Percentiles rank a stretch among this genome's conserved stretches.
phyloP scores from a whole-genome alignment of 92 coral and sea anemone species.

The Epizoanthus rinbou region DNA sequence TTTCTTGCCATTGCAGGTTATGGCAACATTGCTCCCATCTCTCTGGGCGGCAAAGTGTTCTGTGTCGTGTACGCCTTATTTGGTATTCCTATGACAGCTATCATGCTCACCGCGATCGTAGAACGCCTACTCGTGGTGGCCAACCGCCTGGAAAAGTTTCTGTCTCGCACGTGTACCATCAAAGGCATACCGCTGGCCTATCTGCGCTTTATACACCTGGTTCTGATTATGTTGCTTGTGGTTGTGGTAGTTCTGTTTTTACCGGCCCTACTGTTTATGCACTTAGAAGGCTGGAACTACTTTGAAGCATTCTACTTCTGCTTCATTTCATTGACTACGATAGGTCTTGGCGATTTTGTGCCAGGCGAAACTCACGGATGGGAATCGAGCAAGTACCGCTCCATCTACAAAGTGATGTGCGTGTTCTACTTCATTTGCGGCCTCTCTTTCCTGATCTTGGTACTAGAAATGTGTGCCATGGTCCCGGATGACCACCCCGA shows the following conservation, averaged over 20 bases:
- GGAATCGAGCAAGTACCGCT: conserved; percentile 78
- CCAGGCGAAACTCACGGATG: conserved; percentile 90
- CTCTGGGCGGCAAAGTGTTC: conserved; percentile 91
- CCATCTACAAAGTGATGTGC: conserved; percentile 82
- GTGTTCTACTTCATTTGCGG: conserved; percentile 92
- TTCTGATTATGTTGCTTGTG: conserved; percentile 71
- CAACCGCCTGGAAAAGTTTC: conserved; percentile 67
- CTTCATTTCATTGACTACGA: conserved; percentile 93
- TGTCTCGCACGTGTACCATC: conserved; percentile 70
- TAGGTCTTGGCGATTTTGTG: conserved; percentile 97
- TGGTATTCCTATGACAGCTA: conserved; percentile 99
- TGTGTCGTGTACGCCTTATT: conserved; percentile 92
- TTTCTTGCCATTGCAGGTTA: conserved; percentile 67
- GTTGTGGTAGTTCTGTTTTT: conserved; percentile 71
- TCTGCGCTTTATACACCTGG: conserved; percentile 84
- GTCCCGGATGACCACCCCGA: conserved; percentile 99
- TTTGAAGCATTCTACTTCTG: conserved; percentile 97
- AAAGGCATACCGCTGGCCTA: conserved; percentile 84
- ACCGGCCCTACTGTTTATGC: conserved; percentile 86
- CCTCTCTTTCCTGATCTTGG: conserved; percentile 86
- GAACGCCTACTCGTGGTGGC: conserved; percentile 82
- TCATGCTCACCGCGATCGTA: conserved; percentile 96
- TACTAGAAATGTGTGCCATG: conserved; percentile 95
- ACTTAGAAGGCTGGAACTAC: conserved; percentile 90
- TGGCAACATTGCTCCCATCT: conserved; percentile 94